These are phyloP conservation scores for Erethizon dorsatum DNA, from an alignment of 2,797 vertebrate species.

Conservation along the genomic window DNA sequence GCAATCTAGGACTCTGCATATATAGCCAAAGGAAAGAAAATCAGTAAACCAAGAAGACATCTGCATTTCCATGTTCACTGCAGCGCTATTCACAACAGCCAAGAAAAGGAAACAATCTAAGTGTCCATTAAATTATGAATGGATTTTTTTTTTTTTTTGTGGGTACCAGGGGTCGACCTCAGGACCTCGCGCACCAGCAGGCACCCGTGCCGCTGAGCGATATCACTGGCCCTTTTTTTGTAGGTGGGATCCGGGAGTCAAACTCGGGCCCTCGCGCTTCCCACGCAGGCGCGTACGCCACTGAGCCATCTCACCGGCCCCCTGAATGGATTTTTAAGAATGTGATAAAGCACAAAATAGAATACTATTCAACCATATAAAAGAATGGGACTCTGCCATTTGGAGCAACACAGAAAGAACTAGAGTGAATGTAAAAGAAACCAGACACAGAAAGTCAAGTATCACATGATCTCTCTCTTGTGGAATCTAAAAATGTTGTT, in stretches of 20 bases:
- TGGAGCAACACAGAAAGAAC: neutral
- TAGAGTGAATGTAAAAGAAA: neutral
- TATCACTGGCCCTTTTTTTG: too few relatives aligned
- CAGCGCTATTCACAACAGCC: neutral
- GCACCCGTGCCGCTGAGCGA: too few relatives aligned
- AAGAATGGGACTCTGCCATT: neutral
- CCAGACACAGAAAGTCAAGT: neutral
- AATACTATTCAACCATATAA: neutral
- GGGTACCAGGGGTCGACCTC: too few relatives aligned
- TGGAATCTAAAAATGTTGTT: neutral
- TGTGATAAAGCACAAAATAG: neutral
- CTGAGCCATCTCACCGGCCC: too few relatives aligned
- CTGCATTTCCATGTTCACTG: neutral
- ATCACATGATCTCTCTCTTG: neutral
- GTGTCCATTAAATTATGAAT: neutral
- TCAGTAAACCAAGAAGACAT: neutral
- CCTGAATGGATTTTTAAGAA: neutral
- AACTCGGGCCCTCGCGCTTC: too few relatives aligned
- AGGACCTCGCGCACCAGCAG: too few relatives aligned
- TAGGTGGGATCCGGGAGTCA: too few relatives aligned
- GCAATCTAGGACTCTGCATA: neutral
- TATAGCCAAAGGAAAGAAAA: neutral
- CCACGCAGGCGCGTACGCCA: too few relatives aligned
- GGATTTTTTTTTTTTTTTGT: too few relatives aligned
- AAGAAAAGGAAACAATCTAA: neutral